phyloP scores from a whole-genome alignment of 2,797 vertebrate species.

The Otolemur crassicaudatus region DNA sequence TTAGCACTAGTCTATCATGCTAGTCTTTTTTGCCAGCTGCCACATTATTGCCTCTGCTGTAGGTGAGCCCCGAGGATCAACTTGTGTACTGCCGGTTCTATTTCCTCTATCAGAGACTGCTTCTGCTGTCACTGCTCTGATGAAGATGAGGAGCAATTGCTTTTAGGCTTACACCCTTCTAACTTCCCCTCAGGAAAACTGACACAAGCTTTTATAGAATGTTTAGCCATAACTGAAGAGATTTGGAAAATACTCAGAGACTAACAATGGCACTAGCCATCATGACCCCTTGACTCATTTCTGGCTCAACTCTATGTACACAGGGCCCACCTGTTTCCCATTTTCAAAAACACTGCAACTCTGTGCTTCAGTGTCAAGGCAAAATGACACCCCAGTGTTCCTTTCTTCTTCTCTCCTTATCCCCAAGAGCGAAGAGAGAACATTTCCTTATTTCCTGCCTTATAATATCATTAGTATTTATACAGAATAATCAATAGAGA shows the following conservation, averaged over 20 bases:
- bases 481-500: neutral
- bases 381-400: neutral
- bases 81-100: neutral
- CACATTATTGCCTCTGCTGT: neutral
- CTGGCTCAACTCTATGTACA: neutral
- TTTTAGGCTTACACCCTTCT: neutral
- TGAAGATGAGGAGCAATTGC: neutral
- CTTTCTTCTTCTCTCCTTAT: neutral
- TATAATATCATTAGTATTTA: neutral
- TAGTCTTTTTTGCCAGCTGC: too few relatives aligned
- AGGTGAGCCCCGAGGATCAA: neutral
- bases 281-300: neutral
- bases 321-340: neutral
- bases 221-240: neutral
- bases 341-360: neutral
- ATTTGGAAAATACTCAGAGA: neutral
- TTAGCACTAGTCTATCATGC: too few relatives aligned
- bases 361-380: neutral
- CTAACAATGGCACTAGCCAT: neutral
- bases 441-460: neutral
- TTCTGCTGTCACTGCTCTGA: neutral
- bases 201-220: neutral
- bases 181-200: fast-evolving
- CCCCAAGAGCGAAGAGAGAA: neutral
- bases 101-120: neutral